Percentiles rank a stretch among this genome's conserved stretches.
Evolutionary conservation across 2,113 vertebrate species (phyloP).

Genomic region (Oncorhynchus kisutch): DNA sequence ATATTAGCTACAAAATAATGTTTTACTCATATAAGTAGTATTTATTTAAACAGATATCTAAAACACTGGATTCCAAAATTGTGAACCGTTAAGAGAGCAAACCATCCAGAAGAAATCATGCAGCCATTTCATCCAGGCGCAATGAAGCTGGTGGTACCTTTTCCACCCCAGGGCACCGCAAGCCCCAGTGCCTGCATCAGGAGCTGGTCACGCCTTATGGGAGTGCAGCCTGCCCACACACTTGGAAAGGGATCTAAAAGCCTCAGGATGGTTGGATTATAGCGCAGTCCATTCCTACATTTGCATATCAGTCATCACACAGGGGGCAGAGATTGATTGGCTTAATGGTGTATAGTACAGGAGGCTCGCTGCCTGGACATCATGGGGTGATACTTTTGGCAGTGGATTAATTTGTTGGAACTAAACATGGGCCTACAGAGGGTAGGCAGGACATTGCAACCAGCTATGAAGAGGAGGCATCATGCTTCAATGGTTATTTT

Average conservation of each 20-base stretch:
- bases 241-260: constrained; percentile 41
- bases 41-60: not conserved
- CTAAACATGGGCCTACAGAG: not conserved
- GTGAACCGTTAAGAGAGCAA: constrained; percentile 4
- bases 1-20: not conserved
- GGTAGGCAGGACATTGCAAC: not conserved
- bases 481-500: constrained; percentile 9
- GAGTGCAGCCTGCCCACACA: constrained; percentile 15
- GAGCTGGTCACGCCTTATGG: constrained; percentile 46
- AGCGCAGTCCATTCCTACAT: constrained; percentile 23
- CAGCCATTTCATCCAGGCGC: constrained; percentile 38
- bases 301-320: constrained; percentile 10
- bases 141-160: constrained; percentile 48
- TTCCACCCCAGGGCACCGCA: constrained; percentile 40
- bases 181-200: constrained; percentile 29
- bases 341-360: not conserved
- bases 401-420: not conserved
- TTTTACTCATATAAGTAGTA: not conserved
- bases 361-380: not conserved
- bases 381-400: not conserved
- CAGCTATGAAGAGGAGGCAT: not conserved
- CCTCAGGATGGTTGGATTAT: constrained; percentile 29
- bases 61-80: not conserved
- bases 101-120: constrained; percentile 27
- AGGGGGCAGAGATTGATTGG: not conserved